Evolutionary conservation across 2,888 invertebrate species (phyloP), one percentile per base, ranked within the genome.

Genomic region (Parasteatoda lunata): DNA sequence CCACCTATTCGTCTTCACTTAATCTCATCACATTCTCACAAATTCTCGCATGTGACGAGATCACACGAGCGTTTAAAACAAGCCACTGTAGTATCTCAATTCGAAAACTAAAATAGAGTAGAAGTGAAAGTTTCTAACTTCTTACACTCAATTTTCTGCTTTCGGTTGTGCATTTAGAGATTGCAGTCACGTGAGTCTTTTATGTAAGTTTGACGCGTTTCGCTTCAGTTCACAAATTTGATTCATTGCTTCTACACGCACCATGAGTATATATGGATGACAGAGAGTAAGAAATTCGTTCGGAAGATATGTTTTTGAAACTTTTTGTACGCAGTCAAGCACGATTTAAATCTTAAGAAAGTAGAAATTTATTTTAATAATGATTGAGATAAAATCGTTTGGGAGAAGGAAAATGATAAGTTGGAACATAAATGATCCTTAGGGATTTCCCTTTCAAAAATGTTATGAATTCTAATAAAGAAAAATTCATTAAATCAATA

Each of bases 61-160:
- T n/a, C 59, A 59, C 59, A 59, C 59, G 59, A 59, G 59, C 59
- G 59, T 59, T 59, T 59, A 59, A 59, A n/a, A 59, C 30, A 59
- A 13, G 59, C n/a, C 59, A 13, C n/a, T 59, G n/a, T n/a, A 9
- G 59, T 7, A n/a, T 30, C 59, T 59, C 59, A 30, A 30, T 30
- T 59, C 59, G 59, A n/a, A 59, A 59, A n/a, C n/a, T 13, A 59
- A 59, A 59, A 59, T 59, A 59, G 59, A 59, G 30, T 59, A 9
- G 59, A 59, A 59, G 59, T 59, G n/a, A 59, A 59, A 59, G 59
- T 59, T 59, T 59, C n/a, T 59, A n/a, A n/a, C 59, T 59, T 59
- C 59, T 4, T 54, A 11, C 54, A 54, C 54, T 54, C 54, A 54
- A 13, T 59, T 59, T 59, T 9, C 59, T 59, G 11, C n/a, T n/a